phyloP scores from a whole-genome alignment of 2,113 vertebrate genomes.

The Falco punctatus region DNA sequence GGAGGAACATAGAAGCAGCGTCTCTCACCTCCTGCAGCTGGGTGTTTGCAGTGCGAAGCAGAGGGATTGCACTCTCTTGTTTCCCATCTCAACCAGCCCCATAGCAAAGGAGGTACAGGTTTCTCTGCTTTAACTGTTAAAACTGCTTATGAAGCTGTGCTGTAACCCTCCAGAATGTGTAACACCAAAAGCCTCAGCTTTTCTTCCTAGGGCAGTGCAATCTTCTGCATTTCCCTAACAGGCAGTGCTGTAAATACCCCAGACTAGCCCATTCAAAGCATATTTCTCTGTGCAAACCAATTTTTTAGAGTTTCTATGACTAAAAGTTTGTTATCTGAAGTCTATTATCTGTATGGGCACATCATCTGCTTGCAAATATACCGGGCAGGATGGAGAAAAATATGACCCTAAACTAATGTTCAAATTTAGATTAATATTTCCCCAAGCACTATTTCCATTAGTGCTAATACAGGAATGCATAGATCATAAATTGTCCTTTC shows the following conservation, averaged over 20 bases:
- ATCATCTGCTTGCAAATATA: background rate
- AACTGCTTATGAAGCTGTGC: background rate
- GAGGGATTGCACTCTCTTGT: background rate
- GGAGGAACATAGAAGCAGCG: background rate
- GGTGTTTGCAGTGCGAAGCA: background rate
- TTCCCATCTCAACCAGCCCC: background rate
- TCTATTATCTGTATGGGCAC: background rate
- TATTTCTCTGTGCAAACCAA: background rate
- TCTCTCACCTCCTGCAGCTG: background rate
- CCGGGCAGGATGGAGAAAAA: conserved; percentile 18
- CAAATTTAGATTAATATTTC: conserved; percentile 63
- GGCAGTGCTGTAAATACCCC: background rate
- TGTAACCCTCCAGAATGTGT: background rate
- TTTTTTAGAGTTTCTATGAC: background rate
- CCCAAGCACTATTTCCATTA: conserved; percentile 51
- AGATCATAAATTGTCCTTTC: conserved; percentile 48
- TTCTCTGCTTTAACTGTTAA: background rate
- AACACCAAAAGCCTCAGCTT: background rate
- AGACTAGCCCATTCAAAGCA: background rate
- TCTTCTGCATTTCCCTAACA: background rate
- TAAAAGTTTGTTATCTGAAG: background rate
- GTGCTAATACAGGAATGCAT: conserved; percentile 41
- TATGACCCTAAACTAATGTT: conserved; percentile 27
- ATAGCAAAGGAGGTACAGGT: background rate
- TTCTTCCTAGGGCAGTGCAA: background rate